Evolutionary conservation across 2,888 invertebrate genomes (phyloP).

Genomic region (Acronicta leporina): DNA sequence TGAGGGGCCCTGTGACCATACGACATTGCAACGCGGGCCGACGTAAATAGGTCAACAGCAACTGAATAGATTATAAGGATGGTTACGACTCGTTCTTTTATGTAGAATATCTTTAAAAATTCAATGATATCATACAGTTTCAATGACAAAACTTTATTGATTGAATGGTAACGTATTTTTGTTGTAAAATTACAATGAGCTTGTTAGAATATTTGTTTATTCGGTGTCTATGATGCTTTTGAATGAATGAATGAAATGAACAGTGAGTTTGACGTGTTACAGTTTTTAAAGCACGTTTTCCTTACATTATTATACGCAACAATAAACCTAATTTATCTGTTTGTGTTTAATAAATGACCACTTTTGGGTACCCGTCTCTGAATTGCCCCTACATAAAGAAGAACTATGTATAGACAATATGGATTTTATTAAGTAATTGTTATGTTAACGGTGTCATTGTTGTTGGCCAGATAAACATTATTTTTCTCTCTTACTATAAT

Average conservation of each 20-base stretch:
- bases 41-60: constrained; percentile 61
- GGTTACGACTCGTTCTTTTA: constrained; percentile 51
- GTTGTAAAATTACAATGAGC: constrained; percentile 28
- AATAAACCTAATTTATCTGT: constrained; percentile 17
- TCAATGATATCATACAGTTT: constrained; percentile 48
- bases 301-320: constrained; percentile 26
- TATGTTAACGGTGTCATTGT: too few relatives aligned
- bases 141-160: constrained; percentile 53
- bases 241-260: too few relatives aligned
- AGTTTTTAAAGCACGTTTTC: constrained; percentile 12
- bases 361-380: not conserved
- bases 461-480: too few relatives aligned
- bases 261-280: constrained; percentile 5
- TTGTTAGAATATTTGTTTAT: constrained; percentile 35
- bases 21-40: constrained; percentile 57
- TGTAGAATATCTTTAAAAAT: constrained; percentile 49
- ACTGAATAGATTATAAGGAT: constrained; percentile 63
- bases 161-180: constrained; percentile 37
- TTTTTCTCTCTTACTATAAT: too few relatives aligned
- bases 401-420: constrained; percentile 1
- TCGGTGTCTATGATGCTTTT: constrained; percentile 8
- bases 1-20: constrained; percentile 56
- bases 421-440: too few relatives aligned
- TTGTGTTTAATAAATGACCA: constrained; percentile 31
- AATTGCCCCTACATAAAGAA: not conserved